Base-by-base conservation (phyloP, 2,113 vertebrate species). In the Climacteris rufus region DNA sequence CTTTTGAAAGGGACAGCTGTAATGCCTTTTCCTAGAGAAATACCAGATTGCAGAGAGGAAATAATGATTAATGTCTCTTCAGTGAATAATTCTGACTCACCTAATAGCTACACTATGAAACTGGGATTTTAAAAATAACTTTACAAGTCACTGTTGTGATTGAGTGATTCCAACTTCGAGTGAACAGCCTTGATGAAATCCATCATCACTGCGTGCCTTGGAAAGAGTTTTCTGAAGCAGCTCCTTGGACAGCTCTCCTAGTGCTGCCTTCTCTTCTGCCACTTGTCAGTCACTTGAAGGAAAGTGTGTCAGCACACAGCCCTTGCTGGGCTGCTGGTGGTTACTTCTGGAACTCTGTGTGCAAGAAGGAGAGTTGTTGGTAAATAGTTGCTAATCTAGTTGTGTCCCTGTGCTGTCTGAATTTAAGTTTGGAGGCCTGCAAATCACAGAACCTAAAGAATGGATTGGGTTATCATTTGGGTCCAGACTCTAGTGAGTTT, bases 21-120 rank as follows among this genome's bases (percentile, higher is more conserved):
- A 89, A 84, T 82, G 31, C 17, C 69, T 88, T 89, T 91, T 91
- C 45, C 78, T 85, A 70, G 66, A 83, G 72, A 78, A 92, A 74
- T 35, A 59, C 25, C 35, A 40, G 63, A 57, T 77, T 63, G 76
- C 35, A 45, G 47, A 78, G 72, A 83, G 69, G 75, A 94, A 93
- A 57, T 81, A 70, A 60, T 33, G 37, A 50, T 87, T 40, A 90
- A 60, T 83, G 63, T 23, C 75, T 65, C 31, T 49, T 87, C 49
- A 72, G 40, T 84, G 59, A 87, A 35, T 87, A 54, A 72, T 68
- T 93, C 61, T 94, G 88, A 85, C 60, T 83, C 68, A 42, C 69
- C 69, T 94, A 45, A 71, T n/a, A 64, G 61, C 63, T 85, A 42
- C 25, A 5, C 33, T 90, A 8, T 42, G 61, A 83, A 87, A 88